Percentiles rank a stretch among this genome's conserved stretches.
Evolutionary conservation across 2,113 vertebrate species (phyloP).

Genomic region (Phodopus roborovskii): DNA sequence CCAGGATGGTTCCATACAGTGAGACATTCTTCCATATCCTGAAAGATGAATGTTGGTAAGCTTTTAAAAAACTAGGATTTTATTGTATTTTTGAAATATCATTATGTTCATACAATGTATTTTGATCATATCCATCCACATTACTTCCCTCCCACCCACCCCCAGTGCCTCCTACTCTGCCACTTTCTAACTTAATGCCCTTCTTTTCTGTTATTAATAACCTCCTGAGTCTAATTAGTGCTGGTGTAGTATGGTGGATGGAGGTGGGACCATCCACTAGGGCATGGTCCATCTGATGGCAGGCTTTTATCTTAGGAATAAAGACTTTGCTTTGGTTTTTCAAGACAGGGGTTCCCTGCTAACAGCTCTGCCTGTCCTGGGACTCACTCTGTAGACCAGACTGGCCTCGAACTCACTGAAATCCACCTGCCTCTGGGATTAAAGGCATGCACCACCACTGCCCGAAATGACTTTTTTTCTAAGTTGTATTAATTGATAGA

Average conservation of each 20-base stretch:
- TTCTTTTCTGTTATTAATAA: not conserved
- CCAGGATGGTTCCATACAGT: not conserved
- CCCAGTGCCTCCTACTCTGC: not conserved
- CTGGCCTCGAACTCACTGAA: not conserved
- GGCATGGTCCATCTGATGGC: not conserved
- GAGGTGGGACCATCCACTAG: too few relatives aligned
- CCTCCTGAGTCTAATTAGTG: not conserved
- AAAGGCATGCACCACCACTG: not conserved
- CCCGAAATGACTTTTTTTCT: not conserved
- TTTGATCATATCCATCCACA: not conserved
- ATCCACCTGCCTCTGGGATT: not conserved
- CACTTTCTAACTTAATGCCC: not conserved
- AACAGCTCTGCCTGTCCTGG: not conserved
- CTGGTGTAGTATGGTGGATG: not conserved
- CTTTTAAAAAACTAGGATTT: not conserved
- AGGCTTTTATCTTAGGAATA: not conserved
- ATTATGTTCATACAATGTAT: not conserved
- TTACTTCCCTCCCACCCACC: too few relatives aligned
- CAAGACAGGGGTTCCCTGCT: not conserved
- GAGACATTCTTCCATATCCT: not conserved
- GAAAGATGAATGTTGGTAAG: not conserved
- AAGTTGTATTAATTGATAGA: constrained; percentile 21
- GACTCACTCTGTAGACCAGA: not conserved
- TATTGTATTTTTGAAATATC: not conserved
- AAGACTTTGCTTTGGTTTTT: too few relatives aligned